A percentile compares a stretch with the other conserved stretches of the same genome.
phyloP scores from a whole-genome alignment of 2,113 vertebrate genomes.

The Heterotilapia buettikoferi region DNA sequence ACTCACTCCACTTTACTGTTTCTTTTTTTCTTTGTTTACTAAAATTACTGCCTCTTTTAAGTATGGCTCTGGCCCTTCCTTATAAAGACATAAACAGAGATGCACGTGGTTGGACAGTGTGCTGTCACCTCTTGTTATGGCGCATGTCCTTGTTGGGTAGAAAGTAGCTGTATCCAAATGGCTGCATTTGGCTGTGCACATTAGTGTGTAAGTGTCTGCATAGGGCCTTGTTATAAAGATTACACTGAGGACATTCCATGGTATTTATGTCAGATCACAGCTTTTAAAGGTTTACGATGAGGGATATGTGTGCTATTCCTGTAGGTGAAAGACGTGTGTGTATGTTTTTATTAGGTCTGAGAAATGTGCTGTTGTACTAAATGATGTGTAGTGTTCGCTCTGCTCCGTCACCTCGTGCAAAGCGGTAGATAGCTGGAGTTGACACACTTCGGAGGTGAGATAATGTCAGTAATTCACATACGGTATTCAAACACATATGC shows the following conservation, averaged over 20 bases:
- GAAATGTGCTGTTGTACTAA: not conserved
- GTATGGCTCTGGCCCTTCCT: not conserved
- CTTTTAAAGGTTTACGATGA: conserved; percentile 34
- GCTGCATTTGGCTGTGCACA: not conserved
- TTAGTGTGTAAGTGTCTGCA: not conserved
- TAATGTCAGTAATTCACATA: not conserved
- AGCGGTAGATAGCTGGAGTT: not conserved
- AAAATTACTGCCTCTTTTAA: not conserved
- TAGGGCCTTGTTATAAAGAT: not conserved
- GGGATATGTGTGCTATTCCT: conserved; percentile 26
- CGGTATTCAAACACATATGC: not conserved
- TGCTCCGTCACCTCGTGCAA: not conserved
- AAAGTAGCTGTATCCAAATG: not conserved
- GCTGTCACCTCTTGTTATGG: not conserved
- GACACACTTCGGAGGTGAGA: conserved; percentile 1
- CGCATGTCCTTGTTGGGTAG: conserved; percentile 1
- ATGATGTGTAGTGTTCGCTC: not conserved
- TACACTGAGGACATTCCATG: conserved; percentile 3
- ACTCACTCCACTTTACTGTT: not conserved
- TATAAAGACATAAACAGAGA: not conserved
- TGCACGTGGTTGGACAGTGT: not conserved
- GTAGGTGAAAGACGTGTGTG: not conserved
- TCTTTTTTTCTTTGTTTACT: not conserved
- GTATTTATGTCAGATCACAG: conserved; percentile 15
- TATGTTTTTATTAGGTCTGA: conserved; percentile 20